Evolutionary conservation across 2,797 vertebrate species (phyloP), one percentile per base, ranked within the genome.

Genomic region (Tokudaia tokunoshimensis): DNA sequence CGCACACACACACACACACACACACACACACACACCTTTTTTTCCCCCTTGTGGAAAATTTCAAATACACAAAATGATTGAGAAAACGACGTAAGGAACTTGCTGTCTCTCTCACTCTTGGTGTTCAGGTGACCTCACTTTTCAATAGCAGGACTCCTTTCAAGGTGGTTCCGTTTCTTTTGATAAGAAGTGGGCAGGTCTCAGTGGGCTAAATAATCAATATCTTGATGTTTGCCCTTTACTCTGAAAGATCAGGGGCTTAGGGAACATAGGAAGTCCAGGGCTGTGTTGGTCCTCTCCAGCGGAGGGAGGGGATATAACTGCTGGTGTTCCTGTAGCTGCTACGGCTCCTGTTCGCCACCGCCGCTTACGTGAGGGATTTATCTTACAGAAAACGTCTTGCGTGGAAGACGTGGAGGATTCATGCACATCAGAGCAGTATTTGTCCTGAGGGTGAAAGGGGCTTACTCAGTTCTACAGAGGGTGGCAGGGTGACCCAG

Each of bases 151-250:
- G 61, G n/a, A 55, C 76, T 83, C 74, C n/a, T 92, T 89, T 93
- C 34, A 75, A 59, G 79, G 72, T 79, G 75, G 17, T 72, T 65
- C 52, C 94, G 55, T 47, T 92, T 93, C 83, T 94, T 96, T 93
- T 80, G 41, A 74, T 81, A 72, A 0, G 1, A 19, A 31, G 55
- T 41, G 20, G n/a, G 70, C 55, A 59, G 59, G 91, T 95, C 92
- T 89, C 93, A 74, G 44, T 75, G 70, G 52, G 41, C 37, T 20
- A 0, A 1, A 0, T 63, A 3, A 5, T 83, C 50, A 78, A 14
- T 55, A 26, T 84, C 59, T 92, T 87, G 63, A 92, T 87, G 72
- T 34, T 88, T 78, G 29, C n/a, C 57, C 86, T 24, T 70, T 65
- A 55, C n/a, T 87, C 87, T 76, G 88, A 92, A 59, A 92, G 44